Base-by-base conservation (phyloP, 2,888 invertebrate species). In the Aricia artaxerxes region DNA sequence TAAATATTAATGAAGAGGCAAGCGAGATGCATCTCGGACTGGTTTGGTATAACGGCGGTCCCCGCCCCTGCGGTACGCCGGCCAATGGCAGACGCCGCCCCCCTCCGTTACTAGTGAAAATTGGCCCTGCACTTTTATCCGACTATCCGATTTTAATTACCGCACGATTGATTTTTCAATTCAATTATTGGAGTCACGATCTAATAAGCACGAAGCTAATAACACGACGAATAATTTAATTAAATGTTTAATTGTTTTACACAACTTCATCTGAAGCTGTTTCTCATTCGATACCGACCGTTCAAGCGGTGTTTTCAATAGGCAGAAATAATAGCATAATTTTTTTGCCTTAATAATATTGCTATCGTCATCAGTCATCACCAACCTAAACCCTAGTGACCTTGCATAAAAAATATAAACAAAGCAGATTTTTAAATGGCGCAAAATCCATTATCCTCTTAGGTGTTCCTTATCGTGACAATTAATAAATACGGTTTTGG, bases 1-100 rank as follows among this genome's bases (percentile, higher is more conserved):
- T 92, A 92, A 92, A 92, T 91, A 91, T 93, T 92, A 92, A 94
- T 94, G 93, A 94, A 91, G 91, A 91, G 89, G 92, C 92, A 90
- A 91, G 92, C 91, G 91, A 90, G 91, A 90, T 91, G 92, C 87
- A 87, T 87, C 90, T 87, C 88, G 88, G 93, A 94, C 94, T 93
- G 94, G 94, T 94, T 93, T 91, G 84, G 88, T 93, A 93, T 93
- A 94, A 93, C 93, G 92, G 86, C 89, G 93, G 87, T 90, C 93
- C 86, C 91, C 94, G 94, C 94, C 94, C 94, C 92, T 91, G 92
- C 85, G 88, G 88, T 87, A 91, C 90, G 88, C 90, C 88, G 88
- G 89, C 94, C 94, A 94, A 94, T 94, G 89, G 92, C 88, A 90
- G 91, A 90, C 93, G 92, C 93, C 93, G 90, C 90, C 89, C 91